Base-by-base conservation (phyloP, 2,113 vertebrate genomes). In the Sapajus apella region DNA sequence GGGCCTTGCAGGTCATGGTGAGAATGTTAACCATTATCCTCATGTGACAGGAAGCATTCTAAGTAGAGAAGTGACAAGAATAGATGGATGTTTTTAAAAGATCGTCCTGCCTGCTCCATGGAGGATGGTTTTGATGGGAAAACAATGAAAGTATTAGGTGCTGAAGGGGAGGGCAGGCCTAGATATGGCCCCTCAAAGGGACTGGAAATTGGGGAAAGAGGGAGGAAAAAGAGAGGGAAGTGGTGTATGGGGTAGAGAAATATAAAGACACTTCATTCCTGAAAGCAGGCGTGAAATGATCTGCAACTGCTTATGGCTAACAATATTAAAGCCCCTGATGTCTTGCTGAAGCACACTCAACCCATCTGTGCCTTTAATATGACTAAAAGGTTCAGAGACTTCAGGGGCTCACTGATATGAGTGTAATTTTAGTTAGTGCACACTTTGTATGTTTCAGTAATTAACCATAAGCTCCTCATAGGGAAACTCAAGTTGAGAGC, bases 401-500 rank as follows among this genome's bases (percentile, higher is more conserved):
- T 56, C 55, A 75, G 40, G 68, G n/a, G 37, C 16, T 93, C 3
- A 52, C n/a, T 70, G 1, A 37, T 30, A 82, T 83, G 40, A 88
- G 82, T 91, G 79, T 91, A 66, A 97, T 83, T 90, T 96, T 91
- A 97, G 90, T 91, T 64, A 94, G 13, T 61, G 43, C 11, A 56
- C 82, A 80, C 64, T 84, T 43, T 55, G 21, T 23, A 66, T 94
- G 87, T 82, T 61, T 56, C 0, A 11, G n/a, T 92, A 96, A 97
- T 93, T 96, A 96, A 43, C 43, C 43, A 43, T 43, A 43, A 43
- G 43, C 43, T 43, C 6, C 43, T 43, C 43, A 43, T 43, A 43
- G 43, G 43, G 43, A 43, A 43, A 4, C 43, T 43, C 43, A 43
- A 43, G 43, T 43, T 43, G 43, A 43, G 43, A 43, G 43, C 43